Percentiles rank a stretch among this genome's conserved stretches.
Evolutionary conservation across 2,113 vertebrate species (phyloP).

Genomic region (Athene cunicularia): DNA sequence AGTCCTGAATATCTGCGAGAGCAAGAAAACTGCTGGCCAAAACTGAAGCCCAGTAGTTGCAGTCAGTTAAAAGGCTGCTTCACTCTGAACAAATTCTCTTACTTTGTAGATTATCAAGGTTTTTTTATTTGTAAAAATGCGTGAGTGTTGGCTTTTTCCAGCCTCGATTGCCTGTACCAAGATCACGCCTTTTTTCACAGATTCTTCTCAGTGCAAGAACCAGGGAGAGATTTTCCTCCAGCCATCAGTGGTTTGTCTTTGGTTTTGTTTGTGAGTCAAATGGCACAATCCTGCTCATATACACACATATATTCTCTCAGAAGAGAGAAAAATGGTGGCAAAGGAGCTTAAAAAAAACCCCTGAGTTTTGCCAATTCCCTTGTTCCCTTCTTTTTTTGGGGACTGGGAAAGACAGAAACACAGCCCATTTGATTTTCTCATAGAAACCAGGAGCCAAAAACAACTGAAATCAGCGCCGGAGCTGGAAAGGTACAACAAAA

Average conservation of each 20-base stretch:
- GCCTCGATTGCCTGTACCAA: neutral
- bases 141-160: neutral
- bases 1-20: fast-evolving
- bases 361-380: neutral
- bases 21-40: neutral
- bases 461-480: slow-evolving; percentile 49
- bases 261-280: neutral
- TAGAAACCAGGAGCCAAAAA: slow-evolving; percentile 51
- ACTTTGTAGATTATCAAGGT: neutral
- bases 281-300: neutral
- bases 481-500: slow-evolving; percentile 65
- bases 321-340: neutral
- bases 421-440: slow-evolving; percentile 31
- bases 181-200: neutral
- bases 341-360: neutral
- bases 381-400: neutral
- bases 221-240: neutral
- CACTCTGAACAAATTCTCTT: neutral
- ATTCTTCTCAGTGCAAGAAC: neutral
- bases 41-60: fast-evolving
- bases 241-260: neutral
- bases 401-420: slow-evolving; percentile 7
- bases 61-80: neutral
- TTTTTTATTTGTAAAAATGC: fast-evolving
- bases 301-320: neutral